Evolutionary conservation across 2,113 vertebrate species (phyloP).

Genomic region (Poeciliopsis prolifica): DNA sequence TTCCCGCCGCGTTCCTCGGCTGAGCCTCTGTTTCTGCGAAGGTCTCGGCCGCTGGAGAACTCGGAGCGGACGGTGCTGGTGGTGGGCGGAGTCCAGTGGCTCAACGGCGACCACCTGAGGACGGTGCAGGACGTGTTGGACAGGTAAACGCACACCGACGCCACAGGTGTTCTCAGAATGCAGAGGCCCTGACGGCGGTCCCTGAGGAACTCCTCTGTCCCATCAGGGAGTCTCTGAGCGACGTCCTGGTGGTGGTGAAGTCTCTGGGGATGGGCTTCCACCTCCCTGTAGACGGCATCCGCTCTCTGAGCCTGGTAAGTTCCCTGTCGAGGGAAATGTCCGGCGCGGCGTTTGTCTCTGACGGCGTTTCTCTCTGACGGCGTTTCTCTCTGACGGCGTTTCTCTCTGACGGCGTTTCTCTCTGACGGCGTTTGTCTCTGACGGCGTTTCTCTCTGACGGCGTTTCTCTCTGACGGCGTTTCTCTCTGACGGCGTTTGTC

Average conservation of each 20-base stretch:
- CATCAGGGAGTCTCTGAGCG: constrained; percentile 85
- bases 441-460: no score
- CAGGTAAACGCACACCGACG: constrained; percentile 76
- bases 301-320: constrained; percentile 87
- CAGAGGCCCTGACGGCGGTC: neutral
- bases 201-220: neutral
- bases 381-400: no score
- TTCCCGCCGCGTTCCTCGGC: neutral
- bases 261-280: constrained; percentile 96
- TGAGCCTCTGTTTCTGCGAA: constrained; percentile 46
- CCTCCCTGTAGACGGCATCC: constrained; percentile 90
- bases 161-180: neutral
- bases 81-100: constrained; percentile 96
- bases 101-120: constrained; percentile 88
- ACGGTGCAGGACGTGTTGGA: constrained; percentile 87
- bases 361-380: neutral
- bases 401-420: no score
- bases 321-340: neutral
- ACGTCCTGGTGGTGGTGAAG: constrained; percentile 92
- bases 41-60: constrained; percentile 89
- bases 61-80: constrained; percentile 88
- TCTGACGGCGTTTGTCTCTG: no score
- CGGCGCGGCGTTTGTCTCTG: no score
- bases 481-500: no score
- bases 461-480: no score